Evolutionary conservation across 2,888 invertebrate species (phyloP).

Genomic region (Ennomos fuscantarius): DNA sequence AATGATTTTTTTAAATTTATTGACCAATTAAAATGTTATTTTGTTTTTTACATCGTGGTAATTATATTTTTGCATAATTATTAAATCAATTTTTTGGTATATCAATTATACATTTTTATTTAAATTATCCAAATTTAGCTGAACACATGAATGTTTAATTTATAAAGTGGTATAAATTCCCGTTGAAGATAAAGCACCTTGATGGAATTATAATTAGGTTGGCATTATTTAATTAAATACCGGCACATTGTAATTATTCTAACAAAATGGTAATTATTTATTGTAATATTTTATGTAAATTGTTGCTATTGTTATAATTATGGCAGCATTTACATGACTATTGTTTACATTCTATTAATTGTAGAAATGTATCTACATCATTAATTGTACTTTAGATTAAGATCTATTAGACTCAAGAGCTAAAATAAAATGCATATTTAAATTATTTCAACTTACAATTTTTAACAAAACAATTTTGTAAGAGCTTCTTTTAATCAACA

Average conservation of each 20-base stretch:
- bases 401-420: not conserved
- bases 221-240: constrained; percentile 51
- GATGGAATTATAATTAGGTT: constrained; percentile 49
- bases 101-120: too few relatives aligned
- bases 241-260: constrained; percentile 66
- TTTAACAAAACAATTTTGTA: too few relatives aligned
- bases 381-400: constrained; percentile 17
- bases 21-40: too few relatives aligned
- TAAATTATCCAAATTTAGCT: too few relatives aligned
- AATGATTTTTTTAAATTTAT: constrained; percentile 16
- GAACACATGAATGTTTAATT: not conserved
- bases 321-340: constrained; percentile 45
- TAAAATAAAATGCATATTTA: too few relatives aligned
- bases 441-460: too few relatives aligned
- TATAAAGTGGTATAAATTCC: constrained; percentile 27
- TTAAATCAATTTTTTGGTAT: too few relatives aligned
- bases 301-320: constrained; percentile 36
- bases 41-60: too few relatives aligned
- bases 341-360: constrained; percentile 13
- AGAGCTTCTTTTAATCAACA: constrained; percentile 6
- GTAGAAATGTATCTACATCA: constrained; percentile 8
- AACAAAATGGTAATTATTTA: constrained; percentile 46
- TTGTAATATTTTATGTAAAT: constrained; percentile 22
- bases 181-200: constrained; percentile 59
- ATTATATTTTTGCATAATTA: too few relatives aligned